Evolutionary conservation across 2,888 invertebrate genomes (phyloP), one percentile per base, ranked within the genome.

Genomic region (Clunio marinus): DNA sequence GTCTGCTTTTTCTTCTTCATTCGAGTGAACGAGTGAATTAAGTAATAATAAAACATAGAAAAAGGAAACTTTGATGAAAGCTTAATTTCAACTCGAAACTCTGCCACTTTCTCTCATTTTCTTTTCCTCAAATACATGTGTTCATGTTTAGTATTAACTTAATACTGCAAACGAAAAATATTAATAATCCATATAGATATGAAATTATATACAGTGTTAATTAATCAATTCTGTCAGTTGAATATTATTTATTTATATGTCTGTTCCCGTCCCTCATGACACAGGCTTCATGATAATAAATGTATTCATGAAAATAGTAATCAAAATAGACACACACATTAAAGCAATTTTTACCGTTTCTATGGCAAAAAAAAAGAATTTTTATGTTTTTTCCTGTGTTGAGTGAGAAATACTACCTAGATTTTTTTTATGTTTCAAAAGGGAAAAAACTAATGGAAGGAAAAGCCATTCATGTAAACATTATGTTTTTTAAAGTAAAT

Each of bases 221-320:
- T 66, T 66, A 66, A 66, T 66, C 66, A 66, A 66, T 66, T 28
- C 45, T 66, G 66, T 66, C 66, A 66, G 51, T 27, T 57, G 27
- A 25, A 57, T 57, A 27, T 57, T 57, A 57, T 27, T 57, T 57
- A 57, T 57, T 57, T 57, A 57, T 57, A 57, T 57, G 27, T 57
- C 27, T 57, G 15, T 25, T 57, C 57, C 8, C 57, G 5, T 32
- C 24, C 57, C 25, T 25, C 27, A 51, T 51, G 20, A 51, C 51
- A 51, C 17, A 22, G 10, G 32, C 51, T 51, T 51, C 51, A 51
- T 51, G 51, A 51, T 51, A 45, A 51, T 51, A 51, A 17, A 51
- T 41, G 41, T 41, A 7, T 51, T 51, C 51, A 51, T 51, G 51
- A 17, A 51, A 51, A 13, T 51, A 51, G 51, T 51, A 13, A 51